A percentile compares a stretch with the other conserved stretches of the same genome.
Evolutionary conservation across 2,888 invertebrate species (phyloP).

Genomic region (Hololepta plana): DNA sequence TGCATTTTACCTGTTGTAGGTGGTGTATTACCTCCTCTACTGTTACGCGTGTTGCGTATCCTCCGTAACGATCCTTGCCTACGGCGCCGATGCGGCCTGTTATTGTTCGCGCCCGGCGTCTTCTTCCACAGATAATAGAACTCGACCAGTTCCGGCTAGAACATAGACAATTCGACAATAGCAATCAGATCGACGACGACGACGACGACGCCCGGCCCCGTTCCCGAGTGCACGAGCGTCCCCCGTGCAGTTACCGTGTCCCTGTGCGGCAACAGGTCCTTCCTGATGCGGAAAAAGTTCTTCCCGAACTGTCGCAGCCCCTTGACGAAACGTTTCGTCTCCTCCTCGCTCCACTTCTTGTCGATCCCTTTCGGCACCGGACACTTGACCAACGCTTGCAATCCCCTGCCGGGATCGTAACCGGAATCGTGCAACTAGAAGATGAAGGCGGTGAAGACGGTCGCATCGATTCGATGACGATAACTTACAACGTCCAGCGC

Average conservation of each 20-base stretch:
- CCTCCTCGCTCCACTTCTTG: constrained; percentile 97
- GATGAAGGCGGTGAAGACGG: background rate
- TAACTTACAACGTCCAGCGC: constrained; percentile 72
- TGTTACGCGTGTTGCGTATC: constrained; percentile 75
- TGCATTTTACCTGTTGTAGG: constrained; percentile 13
- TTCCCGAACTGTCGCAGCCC: constrained; percentile 97
- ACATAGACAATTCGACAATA: constrained; percentile 8
- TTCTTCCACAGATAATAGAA: constrained; percentile 99
- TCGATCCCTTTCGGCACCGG: constrained; percentile 94
- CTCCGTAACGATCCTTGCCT: constrained; percentile 73
- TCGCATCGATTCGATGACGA: background rate
- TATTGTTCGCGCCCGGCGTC: constrained; percentile 92
- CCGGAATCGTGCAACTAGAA: constrained; percentile 78
- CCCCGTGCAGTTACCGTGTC: constrained; percentile 54
- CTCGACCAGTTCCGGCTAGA: constrained; percentile 82
- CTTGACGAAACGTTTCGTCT: constrained; percentile 95
- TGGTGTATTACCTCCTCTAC: constrained; percentile 46
- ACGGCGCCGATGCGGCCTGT: constrained; percentile 81
- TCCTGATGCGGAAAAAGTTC: constrained; percentile 94
- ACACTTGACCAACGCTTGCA: constrained; percentile 92
- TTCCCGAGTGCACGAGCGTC: background rate
- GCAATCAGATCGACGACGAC: too few relatives aligned
- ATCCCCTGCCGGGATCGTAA: constrained; percentile 90
- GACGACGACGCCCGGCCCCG: too few relatives aligned
- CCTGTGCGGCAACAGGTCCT: constrained; percentile 91